Percentiles rank a stretch among this genome's conserved stretches.
These are phyloP conservation scores for Busseola fusca DNA, from an alignment of 2,888 invertebrate genomes.

Conservation along the genomic window DNA sequence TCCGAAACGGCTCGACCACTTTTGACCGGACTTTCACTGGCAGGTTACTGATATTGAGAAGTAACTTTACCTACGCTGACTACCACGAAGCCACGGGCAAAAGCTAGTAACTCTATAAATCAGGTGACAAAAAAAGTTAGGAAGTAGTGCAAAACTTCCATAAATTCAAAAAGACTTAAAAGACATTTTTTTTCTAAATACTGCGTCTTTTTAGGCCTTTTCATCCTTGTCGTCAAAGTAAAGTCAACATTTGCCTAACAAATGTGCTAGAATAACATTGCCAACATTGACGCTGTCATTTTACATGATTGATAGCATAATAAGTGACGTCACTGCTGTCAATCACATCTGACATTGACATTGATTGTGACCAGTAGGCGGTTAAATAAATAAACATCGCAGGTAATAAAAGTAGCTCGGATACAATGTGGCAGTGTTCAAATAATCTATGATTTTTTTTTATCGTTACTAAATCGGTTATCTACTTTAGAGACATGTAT, in stretches of 20 bases:
- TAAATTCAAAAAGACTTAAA: neutral
- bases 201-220: too few relatives aligned
- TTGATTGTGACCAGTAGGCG: constrained; percentile 39
- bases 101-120: neutral
- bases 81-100: too few relatives aligned
- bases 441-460: neutral
- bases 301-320: constrained; percentile 29
- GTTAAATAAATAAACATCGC: constrained; percentile 44
- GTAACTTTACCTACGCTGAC: too few relatives aligned
- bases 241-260: constrained; percentile 18
- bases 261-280: neutral
- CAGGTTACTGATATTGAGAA: too few relatives aligned
- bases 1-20: too few relatives aligned
- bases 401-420: constrained; percentile 19
- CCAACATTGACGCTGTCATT: constrained; percentile 27
- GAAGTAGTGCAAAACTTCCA: neutral
- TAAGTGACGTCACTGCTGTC: constrained; percentile 43
- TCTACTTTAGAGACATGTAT: neutral
- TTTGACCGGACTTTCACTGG: too few relatives aligned
- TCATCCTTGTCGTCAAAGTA: neutral
- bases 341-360: constrained; percentile 52
- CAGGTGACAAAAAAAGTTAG: neutral
- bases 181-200: neutral
- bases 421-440: neutral
- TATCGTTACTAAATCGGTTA: neutral